phyloP scores from a whole-genome alignment of 2,888 invertebrate species.

The Meta bourneti region DNA sequence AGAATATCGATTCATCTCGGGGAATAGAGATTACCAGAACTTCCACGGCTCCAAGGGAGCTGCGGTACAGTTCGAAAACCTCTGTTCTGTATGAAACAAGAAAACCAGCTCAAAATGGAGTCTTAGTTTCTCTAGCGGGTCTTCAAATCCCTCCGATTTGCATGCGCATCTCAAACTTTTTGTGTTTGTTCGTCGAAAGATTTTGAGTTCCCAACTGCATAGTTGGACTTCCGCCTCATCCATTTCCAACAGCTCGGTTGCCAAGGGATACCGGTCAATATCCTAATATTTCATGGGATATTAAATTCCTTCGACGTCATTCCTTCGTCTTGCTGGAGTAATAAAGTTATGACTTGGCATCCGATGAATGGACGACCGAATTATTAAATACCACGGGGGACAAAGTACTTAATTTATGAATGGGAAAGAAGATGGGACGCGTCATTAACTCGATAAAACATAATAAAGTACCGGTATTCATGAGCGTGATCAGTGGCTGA shows the following conservation, averaged over 20 bases:
- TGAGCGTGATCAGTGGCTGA: neutral
- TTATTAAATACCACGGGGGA: neutral
- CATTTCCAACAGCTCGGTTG: slow-evolving; percentile 13
- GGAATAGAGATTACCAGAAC: too few species aligned
- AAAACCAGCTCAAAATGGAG: too few species aligned
- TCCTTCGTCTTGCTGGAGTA: neutral
- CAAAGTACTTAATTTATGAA: neutral
- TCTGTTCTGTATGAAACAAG: too few species aligned
- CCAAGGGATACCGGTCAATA: slow-evolving; percentile 1
- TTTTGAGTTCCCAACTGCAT: too few species aligned
- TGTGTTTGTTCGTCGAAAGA: too few species aligned
- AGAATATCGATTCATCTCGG: too few species aligned
- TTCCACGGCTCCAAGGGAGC: too few species aligned
- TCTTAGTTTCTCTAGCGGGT: too few species aligned
- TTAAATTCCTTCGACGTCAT: neutral
- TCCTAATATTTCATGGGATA: slow-evolving; percentile 28
- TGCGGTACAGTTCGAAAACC: too few species aligned
- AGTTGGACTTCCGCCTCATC: neutral
- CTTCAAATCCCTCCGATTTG: too few species aligned
- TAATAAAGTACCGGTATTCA: neutral
- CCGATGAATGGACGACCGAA: neutral
- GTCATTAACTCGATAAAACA: neutral
- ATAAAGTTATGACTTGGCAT: neutral
- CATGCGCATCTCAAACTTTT: too few species aligned
- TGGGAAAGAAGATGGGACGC: neutral